A percentile compares a stretch with the other conserved stretches of the same genome.
Conservation (phyloP, 2,113 vertebrate genomes). For the Alethe diademata region DNA sequence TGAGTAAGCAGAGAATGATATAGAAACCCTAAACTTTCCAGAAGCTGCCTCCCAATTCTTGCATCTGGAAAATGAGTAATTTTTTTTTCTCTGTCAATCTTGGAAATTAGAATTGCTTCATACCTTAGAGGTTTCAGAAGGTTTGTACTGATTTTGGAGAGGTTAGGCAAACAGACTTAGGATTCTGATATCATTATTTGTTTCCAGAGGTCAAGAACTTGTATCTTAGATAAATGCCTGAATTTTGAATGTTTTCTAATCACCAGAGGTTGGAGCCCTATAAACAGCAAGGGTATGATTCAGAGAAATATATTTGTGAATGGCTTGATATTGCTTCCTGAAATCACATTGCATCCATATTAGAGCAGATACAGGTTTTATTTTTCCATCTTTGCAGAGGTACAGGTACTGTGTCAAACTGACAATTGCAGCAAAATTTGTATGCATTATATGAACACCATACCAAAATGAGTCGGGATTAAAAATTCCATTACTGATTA, state of each 20-base stretch:
- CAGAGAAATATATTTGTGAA: neutral
- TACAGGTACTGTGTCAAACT: neutral
- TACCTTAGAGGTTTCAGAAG: neutral
- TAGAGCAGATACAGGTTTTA: neutral
- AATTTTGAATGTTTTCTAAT: neutral
- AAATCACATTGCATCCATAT: neutral
- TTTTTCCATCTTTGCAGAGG: neutral
- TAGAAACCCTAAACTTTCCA: neutral
- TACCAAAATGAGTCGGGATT: conserved; percentile 2
- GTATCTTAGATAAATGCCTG: neutral
- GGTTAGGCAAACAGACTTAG: neutral
- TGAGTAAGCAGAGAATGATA: neutral
- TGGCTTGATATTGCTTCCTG: neutral
- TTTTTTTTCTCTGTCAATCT: neutral
- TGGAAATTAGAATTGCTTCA: neutral
- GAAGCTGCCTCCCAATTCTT: neutral
- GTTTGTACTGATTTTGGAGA: neutral
- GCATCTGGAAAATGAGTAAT: neutral
- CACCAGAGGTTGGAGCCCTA: neutral
- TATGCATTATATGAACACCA: neutral
- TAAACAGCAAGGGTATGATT: neutral
- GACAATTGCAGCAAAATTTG: neutral
- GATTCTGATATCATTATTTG: neutral
- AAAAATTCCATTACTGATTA: conserved; percentile 15
- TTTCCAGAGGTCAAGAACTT: neutral